A percentile compares a stretch with the other conserved stretches of the same genome.
phyloP scores from a whole-genome alignment of 64 coral and sea anemone species.

The Montipora foliosa region DNA sequence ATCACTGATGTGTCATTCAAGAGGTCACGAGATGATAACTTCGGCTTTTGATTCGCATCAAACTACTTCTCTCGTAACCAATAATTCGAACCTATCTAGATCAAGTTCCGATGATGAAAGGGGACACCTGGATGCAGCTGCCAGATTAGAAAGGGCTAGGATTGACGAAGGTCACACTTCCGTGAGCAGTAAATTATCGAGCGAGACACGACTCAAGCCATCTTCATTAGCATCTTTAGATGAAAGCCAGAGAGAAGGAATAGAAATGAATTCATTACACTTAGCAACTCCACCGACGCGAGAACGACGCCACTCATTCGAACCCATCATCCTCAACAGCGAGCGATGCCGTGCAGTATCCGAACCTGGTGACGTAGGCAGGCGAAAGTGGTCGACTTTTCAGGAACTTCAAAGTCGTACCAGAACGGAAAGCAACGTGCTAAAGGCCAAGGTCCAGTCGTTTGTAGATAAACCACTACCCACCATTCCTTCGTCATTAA shows the following conservation, averaged over 20 bases:
- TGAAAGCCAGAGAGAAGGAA: neutral
- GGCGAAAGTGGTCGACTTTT: constrained; percentile 7
- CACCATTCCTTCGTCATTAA: neutral
- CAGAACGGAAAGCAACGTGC: neutral
- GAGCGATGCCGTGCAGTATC: constrained; percentile 12
- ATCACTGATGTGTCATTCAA: neutral
- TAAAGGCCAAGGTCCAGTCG: constrained; percentile 17
- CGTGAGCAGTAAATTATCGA: neutral
- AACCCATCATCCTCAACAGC: neutral
- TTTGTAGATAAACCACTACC: constrained; percentile 29
- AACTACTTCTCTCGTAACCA: neutral
- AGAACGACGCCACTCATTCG: neutral
- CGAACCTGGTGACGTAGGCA: constrained; percentile 28
- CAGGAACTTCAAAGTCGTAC: constrained; percentile 7
- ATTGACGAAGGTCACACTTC: neutral
- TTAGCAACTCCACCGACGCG: neutral
- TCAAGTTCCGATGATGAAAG: neutral
- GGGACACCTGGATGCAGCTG: neutral
- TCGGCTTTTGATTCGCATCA: neutral
- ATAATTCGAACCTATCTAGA: neutral
- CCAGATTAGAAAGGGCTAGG: neutral
- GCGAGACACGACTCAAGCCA: neutral
- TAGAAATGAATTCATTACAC: neutral
- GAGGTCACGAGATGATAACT: constrained; percentile 10
- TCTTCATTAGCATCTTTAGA: neutral